phyloP scores from a whole-genome alignment of 2,888 invertebrate species.

The Steinernema hermaphroditum region DNA sequence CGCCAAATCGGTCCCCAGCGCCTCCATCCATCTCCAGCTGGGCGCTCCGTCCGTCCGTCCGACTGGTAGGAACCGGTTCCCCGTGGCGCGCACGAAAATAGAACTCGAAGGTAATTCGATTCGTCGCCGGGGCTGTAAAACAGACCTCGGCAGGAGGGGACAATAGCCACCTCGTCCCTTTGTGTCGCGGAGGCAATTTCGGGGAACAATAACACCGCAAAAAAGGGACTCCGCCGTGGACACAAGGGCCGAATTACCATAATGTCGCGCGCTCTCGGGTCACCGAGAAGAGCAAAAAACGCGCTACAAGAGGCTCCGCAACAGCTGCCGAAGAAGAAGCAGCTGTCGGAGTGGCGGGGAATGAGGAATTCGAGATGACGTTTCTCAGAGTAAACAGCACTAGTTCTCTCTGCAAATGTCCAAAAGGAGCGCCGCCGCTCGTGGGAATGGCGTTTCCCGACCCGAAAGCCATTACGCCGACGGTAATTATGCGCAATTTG shows the following conservation, averaged over 20 bases:
- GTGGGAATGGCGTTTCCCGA: conserved; percentile 5
- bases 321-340: background rate
- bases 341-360: background rate
- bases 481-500: conserved; percentile 17
- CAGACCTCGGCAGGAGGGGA: background rate
- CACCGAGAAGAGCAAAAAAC: conserved; percentile 3
- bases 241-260: conserved; percentile 21
- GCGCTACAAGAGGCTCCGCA: background rate
- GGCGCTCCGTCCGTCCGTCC: background rate
- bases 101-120: conserved; percentile 29
- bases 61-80: conserved; percentile 23
- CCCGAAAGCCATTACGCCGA: background rate
- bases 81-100: conserved; percentile 17
- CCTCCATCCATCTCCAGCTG: conserved; percentile 21
- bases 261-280: conserved; percentile 11
- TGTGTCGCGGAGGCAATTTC: conserved; percentile 2
- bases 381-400: background rate
- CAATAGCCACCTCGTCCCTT: background rate
- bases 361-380: conserved; percentile 14
- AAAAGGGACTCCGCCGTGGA: background rate
- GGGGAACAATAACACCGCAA: background rate
- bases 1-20: conserved; percentile 28
- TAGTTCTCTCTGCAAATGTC: background rate
- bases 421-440: background rate
- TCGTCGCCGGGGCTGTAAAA: conserved; percentile 18